Evolutionary conservation across 1,140 invertebrate species (phyloP).

Genomic region (Macrotrachela quadricornifera): DNA sequence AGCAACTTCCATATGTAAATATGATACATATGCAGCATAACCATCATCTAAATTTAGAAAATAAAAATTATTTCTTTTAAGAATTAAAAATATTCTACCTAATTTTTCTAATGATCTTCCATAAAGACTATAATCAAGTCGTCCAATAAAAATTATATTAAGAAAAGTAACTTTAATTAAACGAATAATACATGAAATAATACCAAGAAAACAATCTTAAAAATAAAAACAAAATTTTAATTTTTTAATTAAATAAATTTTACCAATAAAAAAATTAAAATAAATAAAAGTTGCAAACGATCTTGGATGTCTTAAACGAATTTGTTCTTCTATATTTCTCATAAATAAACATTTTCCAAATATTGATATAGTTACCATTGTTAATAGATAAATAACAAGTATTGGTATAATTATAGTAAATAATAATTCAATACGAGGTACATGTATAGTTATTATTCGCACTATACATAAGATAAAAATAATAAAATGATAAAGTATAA

Average conservation of each 20-base stretch:
- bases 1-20: no score
- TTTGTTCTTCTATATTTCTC: not conserved
- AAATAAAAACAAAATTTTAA: no score
- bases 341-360: not conserved
- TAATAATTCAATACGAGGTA: no score
- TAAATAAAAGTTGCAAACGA: conserved; percentile 1
- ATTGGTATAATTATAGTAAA: no score
- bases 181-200: not conserved
- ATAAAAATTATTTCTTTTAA: no score
- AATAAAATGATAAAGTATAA: no score
- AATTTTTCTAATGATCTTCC: conserved; percentile 4
- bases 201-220: conserved; percentile 6
- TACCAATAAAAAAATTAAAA: conserved; percentile 4
- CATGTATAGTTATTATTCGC: no score
- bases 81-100: not conserved
- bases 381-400: no score
- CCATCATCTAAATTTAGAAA: no score
- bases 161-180: not conserved
- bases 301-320: not conserved
- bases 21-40: no score
- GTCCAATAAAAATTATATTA: not conserved
- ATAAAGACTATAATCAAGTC: conserved; percentile 3
- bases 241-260: no score
- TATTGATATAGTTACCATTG: not conserved
- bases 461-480: no score